Conservation (phyloP, 1,140 invertebrate genomes). For the Polyergus mexicanus region DNA sequence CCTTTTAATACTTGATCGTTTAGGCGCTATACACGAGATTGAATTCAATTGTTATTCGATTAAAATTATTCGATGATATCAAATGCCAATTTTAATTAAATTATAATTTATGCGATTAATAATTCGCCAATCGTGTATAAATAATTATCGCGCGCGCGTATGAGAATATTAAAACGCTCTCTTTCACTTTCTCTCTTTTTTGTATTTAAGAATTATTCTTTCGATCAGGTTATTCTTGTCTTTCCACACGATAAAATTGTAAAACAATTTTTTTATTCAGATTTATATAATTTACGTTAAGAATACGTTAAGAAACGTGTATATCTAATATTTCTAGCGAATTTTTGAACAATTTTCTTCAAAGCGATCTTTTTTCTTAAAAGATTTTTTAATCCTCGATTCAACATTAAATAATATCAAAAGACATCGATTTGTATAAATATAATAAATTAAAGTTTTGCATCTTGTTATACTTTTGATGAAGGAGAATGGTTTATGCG, state of each 20-base stretch:
- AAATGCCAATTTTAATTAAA: slow-evolving; percentile 16
- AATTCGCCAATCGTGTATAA: not conserved
- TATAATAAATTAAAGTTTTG: not conserved
- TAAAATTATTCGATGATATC: slow-evolving; percentile 33
- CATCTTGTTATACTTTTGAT: not conserved
- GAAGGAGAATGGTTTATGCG: not conserved
- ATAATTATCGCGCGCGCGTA: not conserved
- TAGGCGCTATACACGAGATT: not conserved
- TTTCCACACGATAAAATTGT: too few relatives aligned
- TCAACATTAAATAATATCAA: not conserved
- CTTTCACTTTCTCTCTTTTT: not conserved
- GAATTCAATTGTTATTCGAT: slow-evolving; percentile 5
- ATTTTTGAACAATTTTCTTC: not conserved
- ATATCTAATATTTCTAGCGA: not conserved
- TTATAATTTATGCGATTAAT: not conserved
- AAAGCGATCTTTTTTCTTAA: not conserved
- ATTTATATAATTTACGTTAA: too few relatives aligned
- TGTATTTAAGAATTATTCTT: not conserved
- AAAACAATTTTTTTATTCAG: too few relatives aligned
- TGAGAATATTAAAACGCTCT: not conserved
- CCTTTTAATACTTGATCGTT: slow-evolving; percentile 6
- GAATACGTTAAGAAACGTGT: too few relatives aligned
- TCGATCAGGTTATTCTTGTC: not conserved
- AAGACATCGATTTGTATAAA: not conserved
- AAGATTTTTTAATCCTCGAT: not conserved